These are phyloP conservation scores for Scylla paramamosain DNA, from an alignment of 1,140 invertebrate genomes.

Conservation along the genomic window DNA sequence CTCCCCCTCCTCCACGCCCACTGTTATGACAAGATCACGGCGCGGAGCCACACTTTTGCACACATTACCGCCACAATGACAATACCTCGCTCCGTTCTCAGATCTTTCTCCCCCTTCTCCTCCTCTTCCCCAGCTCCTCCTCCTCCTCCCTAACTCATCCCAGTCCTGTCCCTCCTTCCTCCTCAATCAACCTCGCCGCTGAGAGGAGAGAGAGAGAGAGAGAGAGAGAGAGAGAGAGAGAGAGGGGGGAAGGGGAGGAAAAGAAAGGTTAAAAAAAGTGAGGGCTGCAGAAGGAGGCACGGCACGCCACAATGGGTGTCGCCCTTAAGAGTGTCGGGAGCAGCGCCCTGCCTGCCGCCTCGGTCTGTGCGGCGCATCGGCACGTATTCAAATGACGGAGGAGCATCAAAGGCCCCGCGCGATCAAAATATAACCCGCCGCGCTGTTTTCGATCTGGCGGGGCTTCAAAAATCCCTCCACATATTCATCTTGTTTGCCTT, in stretches of 20 bases:
- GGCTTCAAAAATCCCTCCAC: slow-evolving; percentile 68
- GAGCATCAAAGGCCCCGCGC: slow-evolving; percentile 40
- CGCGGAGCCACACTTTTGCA: not conserved
- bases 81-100: not conserved
- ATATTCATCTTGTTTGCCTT: slow-evolving; percentile 76
- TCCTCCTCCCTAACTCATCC: not conserved
- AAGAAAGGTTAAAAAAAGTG: too few relatives aligned
- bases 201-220: not conserved
- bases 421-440: slow-evolving; percentile 62
- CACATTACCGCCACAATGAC: slow-evolving; percentile 25
- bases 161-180: not conserved
- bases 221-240: not conserved
- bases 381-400: slow-evolving; percentile 57
- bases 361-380: slow-evolving; percentile 37
- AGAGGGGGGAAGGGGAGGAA: not conserved
- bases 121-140: not conserved
- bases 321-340: not conserved
- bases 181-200: not conserved
- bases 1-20: not conserved
- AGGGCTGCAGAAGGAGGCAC: too few relatives aligned
- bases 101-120: not conserved
- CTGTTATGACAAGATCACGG: slow-evolving; percentile 25
- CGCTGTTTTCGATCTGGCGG: slow-evolving; percentile 73
- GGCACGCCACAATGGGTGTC: slow-evolving; percentile 30
- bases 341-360: not conserved